Evolutionary conservation across 2,888 invertebrate species (phyloP).

Genomic region (Synergus japonicus): DNA sequence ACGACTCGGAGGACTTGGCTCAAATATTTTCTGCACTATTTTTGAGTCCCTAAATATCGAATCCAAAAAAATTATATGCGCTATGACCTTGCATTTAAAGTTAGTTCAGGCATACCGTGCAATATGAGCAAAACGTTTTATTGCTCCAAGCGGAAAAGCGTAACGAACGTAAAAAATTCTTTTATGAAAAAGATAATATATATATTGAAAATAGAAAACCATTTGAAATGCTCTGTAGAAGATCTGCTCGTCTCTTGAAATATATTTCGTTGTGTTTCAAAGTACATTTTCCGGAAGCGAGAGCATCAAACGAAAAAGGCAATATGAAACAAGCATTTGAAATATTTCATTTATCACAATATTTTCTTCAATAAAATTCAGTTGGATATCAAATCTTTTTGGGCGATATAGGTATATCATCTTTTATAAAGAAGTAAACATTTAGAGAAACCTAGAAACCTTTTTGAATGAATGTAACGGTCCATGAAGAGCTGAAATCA

Average conservation of each 20-base stretch:
- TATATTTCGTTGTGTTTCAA: not conserved
- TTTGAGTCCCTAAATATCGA: too few relatives aligned
- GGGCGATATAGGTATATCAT: not conserved
- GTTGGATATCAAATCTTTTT: not conserved
- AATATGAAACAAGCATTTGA: not conserved
- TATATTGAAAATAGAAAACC: not conserved
- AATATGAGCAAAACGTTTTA: too few relatives aligned
- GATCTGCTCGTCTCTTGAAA: not conserved
- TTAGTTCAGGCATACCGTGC: too few relatives aligned
- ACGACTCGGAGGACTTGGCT: too few relatives aligned
- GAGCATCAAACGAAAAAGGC: not conserved
- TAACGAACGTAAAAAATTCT: not conserved
- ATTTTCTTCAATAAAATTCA: not conserved
- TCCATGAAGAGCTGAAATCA: constrained; percentile 44
- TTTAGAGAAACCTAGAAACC: not conserved
- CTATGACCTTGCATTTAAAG: too few relatives aligned
- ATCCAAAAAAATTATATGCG: too few relatives aligned
- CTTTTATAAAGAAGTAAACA: not conserved
- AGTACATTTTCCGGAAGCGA: not conserved
- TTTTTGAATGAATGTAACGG: not conserved
- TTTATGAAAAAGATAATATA: not conserved
- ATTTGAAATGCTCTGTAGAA: not conserved
- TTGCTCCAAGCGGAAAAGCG: not conserved
- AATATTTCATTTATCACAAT: constrained; percentile 3
- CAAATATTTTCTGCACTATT: too few relatives aligned